Evolutionary conservation across 2,888 invertebrate species (phyloP).

Genomic region (Tenthredo mesomela): DNA sequence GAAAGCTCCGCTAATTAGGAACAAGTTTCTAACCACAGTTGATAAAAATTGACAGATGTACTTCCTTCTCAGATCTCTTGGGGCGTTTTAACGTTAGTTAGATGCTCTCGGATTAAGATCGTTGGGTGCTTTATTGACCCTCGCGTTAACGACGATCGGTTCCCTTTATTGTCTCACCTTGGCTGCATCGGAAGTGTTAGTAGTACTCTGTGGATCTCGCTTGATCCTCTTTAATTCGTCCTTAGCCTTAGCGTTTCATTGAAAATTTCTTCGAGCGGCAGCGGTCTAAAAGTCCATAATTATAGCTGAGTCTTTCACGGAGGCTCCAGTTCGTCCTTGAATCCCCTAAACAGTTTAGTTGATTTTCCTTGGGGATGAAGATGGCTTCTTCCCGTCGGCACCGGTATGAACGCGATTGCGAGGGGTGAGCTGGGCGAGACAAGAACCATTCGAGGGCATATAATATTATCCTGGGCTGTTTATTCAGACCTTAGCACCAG

Average conservation of each 20-base stretch:
- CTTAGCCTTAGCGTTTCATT: neutral
- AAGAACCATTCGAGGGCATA: conserved; percentile 38
- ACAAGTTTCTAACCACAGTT: neutral
- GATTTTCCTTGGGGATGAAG: conserved; percentile 12
- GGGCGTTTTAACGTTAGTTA: neutral
- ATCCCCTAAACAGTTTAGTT: conserved; percentile 17
- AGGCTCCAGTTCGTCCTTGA: conserved; percentile 6
- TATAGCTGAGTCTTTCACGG: neutral
- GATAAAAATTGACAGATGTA: neutral
- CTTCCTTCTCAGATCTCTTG: neutral
- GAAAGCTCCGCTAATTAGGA: conserved; percentile 18
- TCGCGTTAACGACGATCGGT: conserved; percentile 30
- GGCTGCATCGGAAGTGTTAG: conserved; percentile 2
- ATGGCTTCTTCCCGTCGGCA: neutral
- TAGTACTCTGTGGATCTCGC: neutral
- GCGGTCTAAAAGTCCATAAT: conserved; percentile 1
- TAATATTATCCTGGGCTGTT: conserved; percentile 41
- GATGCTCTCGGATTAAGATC: neutral
- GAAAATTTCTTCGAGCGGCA: neutral
- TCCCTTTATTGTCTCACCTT: neutral
- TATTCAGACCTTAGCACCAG: conserved; percentile 31
- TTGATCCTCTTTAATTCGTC: neutral
- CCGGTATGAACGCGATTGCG: neutral
- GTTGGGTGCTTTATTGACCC: neutral
- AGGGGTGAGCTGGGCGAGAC: neutral